These are phyloP conservation scores for Nerophis ophidion DNA, from an alignment of 2,113 vertebrate genomes.

Conservation along the genomic window DNA sequence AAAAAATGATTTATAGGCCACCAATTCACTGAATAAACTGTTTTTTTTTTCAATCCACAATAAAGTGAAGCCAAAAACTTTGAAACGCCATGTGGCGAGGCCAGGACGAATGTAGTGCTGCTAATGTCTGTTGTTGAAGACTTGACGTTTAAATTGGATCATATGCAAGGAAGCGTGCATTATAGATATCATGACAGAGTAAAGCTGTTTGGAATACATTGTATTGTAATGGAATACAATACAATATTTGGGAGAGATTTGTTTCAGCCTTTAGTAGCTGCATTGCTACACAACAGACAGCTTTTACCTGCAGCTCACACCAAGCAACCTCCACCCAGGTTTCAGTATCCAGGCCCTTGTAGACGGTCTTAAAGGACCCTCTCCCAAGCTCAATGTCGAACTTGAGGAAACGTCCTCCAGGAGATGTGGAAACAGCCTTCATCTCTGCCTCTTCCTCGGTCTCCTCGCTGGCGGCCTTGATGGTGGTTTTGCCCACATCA, in stretches of 20 bases:
- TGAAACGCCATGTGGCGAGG: too few relatives aligned
- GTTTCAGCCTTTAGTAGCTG: not conserved
- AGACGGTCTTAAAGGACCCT: constrained; percentile 95
- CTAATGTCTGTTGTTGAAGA: not conserved
- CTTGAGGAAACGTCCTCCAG: constrained; percentile 89
- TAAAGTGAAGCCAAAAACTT: too few relatives aligned
- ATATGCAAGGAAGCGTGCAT: not conserved
- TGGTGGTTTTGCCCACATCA: constrained; percentile 60
- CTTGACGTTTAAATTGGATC: not conserved
- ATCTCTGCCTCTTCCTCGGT: constrained; percentile 89
- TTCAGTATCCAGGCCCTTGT: constrained; percentile 92
- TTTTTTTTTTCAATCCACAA: too few relatives aligned
- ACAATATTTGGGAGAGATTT: too few relatives aligned
- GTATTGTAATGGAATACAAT: too few relatives aligned
- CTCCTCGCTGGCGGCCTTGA: constrained; percentile 72
- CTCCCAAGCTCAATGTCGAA: constrained; percentile 93
- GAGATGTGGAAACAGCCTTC: constrained; percentile 90
- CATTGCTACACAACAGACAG: not conserved
- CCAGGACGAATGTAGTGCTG: not conserved
- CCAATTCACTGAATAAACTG: too few relatives aligned
- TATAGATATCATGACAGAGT: too few relatives aligned
- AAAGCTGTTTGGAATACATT: too few relatives aligned
- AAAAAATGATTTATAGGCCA: too few relatives aligned
- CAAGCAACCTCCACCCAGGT: constrained; percentile 96
- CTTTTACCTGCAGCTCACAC: constrained; percentile 94